Evolutionary conservation across 2,888 invertebrate genomes (phyloP).

Genomic region (Monopis laevigella): DNA sequence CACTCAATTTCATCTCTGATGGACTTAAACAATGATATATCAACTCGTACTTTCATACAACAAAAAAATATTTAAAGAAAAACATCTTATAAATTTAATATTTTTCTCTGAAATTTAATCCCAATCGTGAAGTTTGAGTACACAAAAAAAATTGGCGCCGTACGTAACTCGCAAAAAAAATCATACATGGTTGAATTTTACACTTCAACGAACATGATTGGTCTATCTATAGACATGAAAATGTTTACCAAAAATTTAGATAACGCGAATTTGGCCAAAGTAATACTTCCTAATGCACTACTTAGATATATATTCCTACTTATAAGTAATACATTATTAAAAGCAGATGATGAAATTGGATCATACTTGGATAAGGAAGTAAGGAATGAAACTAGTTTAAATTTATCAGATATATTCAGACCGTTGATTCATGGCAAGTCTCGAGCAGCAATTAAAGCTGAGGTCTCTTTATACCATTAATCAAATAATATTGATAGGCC

Average conservation of each 20-base stretch:
- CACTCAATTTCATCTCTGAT: constrained; percentile 67
- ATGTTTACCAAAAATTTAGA: too few species aligned
- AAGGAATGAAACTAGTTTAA: constrained; percentile 35
- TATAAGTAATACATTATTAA: too few species aligned
- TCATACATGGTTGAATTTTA: too few species aligned
- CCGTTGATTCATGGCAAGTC: constrained; percentile 57
- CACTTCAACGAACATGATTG: too few species aligned
- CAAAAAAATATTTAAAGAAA: not conserved
- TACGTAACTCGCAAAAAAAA: too few species aligned
- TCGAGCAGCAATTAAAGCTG: constrained; percentile 54
- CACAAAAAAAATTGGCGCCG: not conserved
- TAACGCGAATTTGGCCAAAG: too few species aligned
- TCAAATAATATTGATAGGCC: constrained; percentile 60
- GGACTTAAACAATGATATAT: constrained; percentile 63
- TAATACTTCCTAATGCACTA: too few species aligned
- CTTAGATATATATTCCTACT: too few species aligned
- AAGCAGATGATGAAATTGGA: too few species aligned
- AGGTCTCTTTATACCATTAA: constrained; percentile 56
- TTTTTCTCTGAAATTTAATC: not conserved
- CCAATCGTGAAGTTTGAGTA: not conserved
- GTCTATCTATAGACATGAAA: too few species aligned
- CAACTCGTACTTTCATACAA: constrained; percentile 21
- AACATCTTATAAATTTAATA: not conserved
- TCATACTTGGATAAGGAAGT: constrained; percentile 1
- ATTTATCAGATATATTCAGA: constrained; percentile 56